Evolutionary conservation across 2,888 invertebrate genomes (phyloP).

Genomic region (Heliconius aoede): DNA sequence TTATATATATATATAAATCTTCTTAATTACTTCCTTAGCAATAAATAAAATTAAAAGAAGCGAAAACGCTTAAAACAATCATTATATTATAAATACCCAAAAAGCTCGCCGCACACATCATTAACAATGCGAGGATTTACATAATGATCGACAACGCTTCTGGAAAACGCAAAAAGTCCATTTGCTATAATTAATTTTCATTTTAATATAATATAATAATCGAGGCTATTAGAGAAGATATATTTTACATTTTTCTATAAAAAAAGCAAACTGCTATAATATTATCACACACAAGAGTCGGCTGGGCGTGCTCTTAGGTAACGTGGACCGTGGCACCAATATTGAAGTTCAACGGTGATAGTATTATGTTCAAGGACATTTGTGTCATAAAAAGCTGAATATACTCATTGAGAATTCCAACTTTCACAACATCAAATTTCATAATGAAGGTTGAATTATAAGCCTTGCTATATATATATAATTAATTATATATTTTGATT

Average conservation of each 20-base stretch:
- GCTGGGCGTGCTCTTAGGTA: slow-evolving; percentile 39
- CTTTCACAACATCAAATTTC: slow-evolving; percentile 18
- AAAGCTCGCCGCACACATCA: no score
- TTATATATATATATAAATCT: no score
- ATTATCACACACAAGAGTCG: slow-evolving; percentile 9
- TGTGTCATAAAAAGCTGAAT: slow-evolving; percentile 17
- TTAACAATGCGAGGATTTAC: no score
- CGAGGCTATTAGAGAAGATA: background rate
- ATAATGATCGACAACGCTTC: no score
- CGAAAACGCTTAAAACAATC: no score
- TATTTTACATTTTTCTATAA: background rate
- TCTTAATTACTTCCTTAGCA: no score
- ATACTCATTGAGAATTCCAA: slow-evolving; percentile 22
- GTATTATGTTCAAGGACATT: slow-evolving; percentile 25
- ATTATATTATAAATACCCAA: no score
- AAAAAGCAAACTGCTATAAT: background rate
- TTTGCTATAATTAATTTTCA: no score
- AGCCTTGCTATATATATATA: background rate
- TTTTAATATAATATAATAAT: background rate
- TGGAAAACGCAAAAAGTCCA: no score
- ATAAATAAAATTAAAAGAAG: no score
- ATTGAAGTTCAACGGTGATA: slow-evolving; percentile 50
- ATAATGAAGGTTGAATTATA: slow-evolving; percentile 9
- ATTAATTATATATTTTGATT: no score
- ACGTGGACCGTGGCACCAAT: slow-evolving; percentile 48